phyloP scores from a whole-genome alignment of 1,140 invertebrate species.

The Drosophila orosa region DNA sequence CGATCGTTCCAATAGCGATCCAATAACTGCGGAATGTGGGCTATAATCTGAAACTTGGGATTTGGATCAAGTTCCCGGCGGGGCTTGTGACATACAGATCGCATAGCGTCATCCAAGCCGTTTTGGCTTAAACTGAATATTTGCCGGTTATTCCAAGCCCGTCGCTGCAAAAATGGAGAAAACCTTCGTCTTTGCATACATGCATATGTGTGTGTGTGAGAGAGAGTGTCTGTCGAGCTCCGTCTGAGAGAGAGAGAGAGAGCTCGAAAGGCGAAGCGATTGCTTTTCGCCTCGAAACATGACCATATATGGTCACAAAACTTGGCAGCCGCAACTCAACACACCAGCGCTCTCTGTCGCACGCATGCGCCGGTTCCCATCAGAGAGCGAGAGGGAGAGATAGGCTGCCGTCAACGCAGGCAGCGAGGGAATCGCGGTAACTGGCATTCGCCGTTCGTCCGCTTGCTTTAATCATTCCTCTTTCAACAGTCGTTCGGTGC shows the following conservation, averaged over 20 bases:
- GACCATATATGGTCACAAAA: slow-evolving; percentile 84
- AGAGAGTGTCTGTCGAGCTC: neutral
- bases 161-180: slow-evolving; percentile 68
- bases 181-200: slow-evolving; percentile 51
- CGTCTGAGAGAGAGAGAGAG: slow-evolving; percentile 65
- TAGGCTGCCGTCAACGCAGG: slow-evolving; percentile 43
- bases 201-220: neutral
- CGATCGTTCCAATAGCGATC: slow-evolving; percentile 9
- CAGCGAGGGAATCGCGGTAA: slow-evolving; percentile 71
- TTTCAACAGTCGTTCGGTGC: slow-evolving; percentile 66
- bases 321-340: slow-evolving; percentile 51
- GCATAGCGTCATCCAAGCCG: slow-evolving; percentile 62
- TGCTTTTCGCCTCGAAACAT: slow-evolving; percentile 75
- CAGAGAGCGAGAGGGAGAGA: slow-evolving; percentile 30
- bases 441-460: slow-evolving; percentile 58
- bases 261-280: slow-evolving; percentile 49
- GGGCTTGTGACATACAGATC: slow-evolving; percentile 54
- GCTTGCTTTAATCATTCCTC: slow-evolving; percentile 80
- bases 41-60: neutral
- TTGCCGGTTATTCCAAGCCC: slow-evolving; percentile 51
- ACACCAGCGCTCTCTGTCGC: slow-evolving; percentile 63
- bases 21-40: slow-evolving; percentile 45
- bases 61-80: slow-evolving; percentile 14
- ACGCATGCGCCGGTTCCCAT: slow-evolving; percentile 42
- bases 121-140: slow-evolving; percentile 46